Conservation (phyloP, 2,888 invertebrate species). For the Parnassius apollo region DNA sequence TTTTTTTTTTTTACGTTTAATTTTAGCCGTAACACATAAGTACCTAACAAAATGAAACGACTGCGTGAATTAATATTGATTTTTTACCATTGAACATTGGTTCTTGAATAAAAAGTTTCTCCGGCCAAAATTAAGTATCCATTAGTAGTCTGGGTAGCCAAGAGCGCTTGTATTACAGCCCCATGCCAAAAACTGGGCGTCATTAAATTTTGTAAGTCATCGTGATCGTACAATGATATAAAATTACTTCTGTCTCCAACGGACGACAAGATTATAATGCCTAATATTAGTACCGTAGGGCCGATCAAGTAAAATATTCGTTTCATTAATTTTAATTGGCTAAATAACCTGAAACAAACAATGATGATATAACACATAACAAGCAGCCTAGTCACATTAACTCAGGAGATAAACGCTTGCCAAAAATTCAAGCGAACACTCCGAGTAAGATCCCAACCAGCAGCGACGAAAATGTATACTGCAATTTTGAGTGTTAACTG, state of each 20-base stretch:
- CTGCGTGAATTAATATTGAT: not conserved
- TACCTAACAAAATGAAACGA: too few relatives aligned
- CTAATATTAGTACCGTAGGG: conserved; percentile 45
- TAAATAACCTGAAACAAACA: conserved; percentile 57
- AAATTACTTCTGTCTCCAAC: conserved; percentile 44
- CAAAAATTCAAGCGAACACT: too few relatives aligned
- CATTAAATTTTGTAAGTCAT: conserved; percentile 49
- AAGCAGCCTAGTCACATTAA: too few relatives aligned
- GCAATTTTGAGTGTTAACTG: too few relatives aligned
- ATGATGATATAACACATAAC: too few relatives aligned
- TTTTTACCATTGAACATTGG: conserved; percentile 62
- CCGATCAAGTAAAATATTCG: conserved; percentile 53
- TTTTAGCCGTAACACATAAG: too few relatives aligned
- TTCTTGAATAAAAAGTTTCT: conserved; percentile 55
- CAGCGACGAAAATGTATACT: too few relatives aligned
- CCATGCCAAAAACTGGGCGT: conserved; percentile 57
- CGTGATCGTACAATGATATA: conserved; percentile 33
- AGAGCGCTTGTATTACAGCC: conserved; percentile 56
- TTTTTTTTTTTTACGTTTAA: too few relatives aligned
- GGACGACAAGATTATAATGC: conserved; percentile 39
- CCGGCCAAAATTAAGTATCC: conserved; percentile 62
- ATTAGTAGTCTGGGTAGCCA: conserved; percentile 60
- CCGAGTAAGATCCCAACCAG: too few relatives aligned
- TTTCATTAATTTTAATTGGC: conserved; percentile 63
- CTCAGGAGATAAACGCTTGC: too few relatives aligned